Evolutionary conservation across 1,140 invertebrate genomes (phyloP), one percentile per base, ranked within the genome.

Genomic region (Drusus annulatus): DNA sequence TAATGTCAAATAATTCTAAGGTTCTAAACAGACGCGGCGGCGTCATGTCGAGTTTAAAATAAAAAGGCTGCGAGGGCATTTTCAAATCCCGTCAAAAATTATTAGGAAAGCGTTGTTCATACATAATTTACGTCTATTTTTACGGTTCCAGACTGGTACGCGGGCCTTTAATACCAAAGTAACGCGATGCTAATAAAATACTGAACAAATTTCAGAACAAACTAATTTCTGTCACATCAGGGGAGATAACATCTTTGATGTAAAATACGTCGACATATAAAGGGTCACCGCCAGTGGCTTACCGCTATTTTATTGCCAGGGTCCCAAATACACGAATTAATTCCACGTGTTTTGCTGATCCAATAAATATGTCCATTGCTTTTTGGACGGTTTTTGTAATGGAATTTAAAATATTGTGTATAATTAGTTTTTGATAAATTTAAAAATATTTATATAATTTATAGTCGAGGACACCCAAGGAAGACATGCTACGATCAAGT

Each of bases 221-320:
- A 74, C 69, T 74, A 74, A 74, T 74, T 74, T 74, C 69, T 74
- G 69, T 74, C 69, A 74, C 69, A 74, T 74, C 52, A 56, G 69
- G 50, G 25, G 69, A 25, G 69, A 74, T 74, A 74, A 25, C 17
- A 74, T 74, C 69, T 74, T 7, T 52, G 52, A 74, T 56, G 52
- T 74, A 74, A 56, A 51, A 74, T 74, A 74, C 51, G 6, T 52
- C 52, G 51, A 15, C 69, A 25, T 74, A 28, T 74, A 28, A 56
- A 74, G 69, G 69, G 69, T 54, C 69, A 54, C n/a, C 17, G 16
- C 21, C 65, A 69, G 65, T 50, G 65, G 65, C 65, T 31, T 21
- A 19, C 31, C 17, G 6, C 19, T 60, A 21, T 19, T 28, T 60
- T 60, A 21, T 60, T 4, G 17, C 19, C 3, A 4, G n/a, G 54